Percentiles rank a stretch among this genome's conserved stretches.
These are phyloP conservation scores for Trissoscelio sp. DNA, from an alignment of 2,888 invertebrate genomes.

Conservation along the genomic window DNA sequence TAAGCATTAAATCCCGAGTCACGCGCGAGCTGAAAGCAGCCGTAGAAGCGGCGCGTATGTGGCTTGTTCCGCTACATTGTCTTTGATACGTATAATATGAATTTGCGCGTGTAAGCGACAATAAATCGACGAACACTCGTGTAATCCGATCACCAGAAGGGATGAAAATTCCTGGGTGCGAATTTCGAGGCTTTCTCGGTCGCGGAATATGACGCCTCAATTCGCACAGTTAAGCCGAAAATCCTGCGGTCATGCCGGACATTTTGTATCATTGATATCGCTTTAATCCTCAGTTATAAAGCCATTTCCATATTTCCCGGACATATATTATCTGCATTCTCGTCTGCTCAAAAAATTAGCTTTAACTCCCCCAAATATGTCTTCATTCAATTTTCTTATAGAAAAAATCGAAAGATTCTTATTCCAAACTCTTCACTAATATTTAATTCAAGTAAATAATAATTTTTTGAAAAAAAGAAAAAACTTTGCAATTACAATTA, in stretches of 20 bases:
- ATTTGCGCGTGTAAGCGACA: constrained; percentile 64
- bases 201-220: constrained; percentile 68
- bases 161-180: constrained; percentile 69
- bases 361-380: too few species aligned
- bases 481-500: too few species aligned
- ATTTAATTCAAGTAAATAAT: too few species aligned
- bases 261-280: constrained; percentile 81
- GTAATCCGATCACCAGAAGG: constrained; percentile 70
- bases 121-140: constrained; percentile 67
- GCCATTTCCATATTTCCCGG: constrained; percentile 73
- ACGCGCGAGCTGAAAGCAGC: constrained; percentile 59
- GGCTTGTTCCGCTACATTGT: constrained; percentile 65
- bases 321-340: too few species aligned
- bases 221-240: constrained; percentile 69
- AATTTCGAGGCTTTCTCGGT: constrained; percentile 69
- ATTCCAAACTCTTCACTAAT: too few species aligned
- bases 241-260: constrained; percentile 69
- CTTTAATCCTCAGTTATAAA: constrained; percentile 75
- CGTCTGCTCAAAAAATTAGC: too few species aligned
- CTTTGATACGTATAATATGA: constrained; percentile 64
- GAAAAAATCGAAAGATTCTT: too few species aligned
- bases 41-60: constrained; percentile 61
- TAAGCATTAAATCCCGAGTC: constrained; percentile 62
- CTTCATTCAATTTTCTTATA: too few species aligned
- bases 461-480: too few species aligned